Conservation (phyloP, 2,888 invertebrate genomes). For the Tetheella fluctuosa region DNA sequence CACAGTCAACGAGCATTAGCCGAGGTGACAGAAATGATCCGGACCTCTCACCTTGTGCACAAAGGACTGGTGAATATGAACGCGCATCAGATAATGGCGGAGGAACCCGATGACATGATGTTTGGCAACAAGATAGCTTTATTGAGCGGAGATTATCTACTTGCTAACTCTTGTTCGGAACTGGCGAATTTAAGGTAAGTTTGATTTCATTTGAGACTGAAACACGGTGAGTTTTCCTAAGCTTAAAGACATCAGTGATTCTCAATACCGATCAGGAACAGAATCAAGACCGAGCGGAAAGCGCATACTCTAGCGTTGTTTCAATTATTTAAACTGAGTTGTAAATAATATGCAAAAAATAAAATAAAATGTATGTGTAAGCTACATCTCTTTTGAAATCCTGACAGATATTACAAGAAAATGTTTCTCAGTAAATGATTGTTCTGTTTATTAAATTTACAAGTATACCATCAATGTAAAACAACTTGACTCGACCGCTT, state of each 20-base stretch:
- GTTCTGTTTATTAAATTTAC: background rate
- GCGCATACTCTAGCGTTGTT: no score
- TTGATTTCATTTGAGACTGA: background rate
- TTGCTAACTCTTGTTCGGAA: slow-evolving; percentile 94
- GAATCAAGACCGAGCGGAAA: no score
- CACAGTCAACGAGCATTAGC: slow-evolving; percentile 92
- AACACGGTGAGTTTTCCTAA: no score
- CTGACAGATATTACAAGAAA: background rate
- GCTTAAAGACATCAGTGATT: no score
- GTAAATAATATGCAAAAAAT: no score
- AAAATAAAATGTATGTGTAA: no score
- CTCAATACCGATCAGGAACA: no score
- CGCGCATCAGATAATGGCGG: slow-evolving; percentile 82
- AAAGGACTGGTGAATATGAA: slow-evolving; percentile 94
- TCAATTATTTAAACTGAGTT: no score
- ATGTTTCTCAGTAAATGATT: background rate
- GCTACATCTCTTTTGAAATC: no score
- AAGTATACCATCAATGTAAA: background rate
- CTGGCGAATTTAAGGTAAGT: slow-evolving; percentile 89
- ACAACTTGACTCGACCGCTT: background rate
- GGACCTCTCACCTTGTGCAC: slow-evolving; percentile 96
- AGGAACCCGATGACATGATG: slow-evolving; percentile 90
- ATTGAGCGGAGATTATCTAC: slow-evolving; percentile 95
- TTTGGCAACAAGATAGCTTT: slow-evolving; percentile 98
- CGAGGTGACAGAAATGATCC: slow-evolving; percentile 98